Evolutionary conservation across 2,113 vertebrate species (phyloP).

Genomic region (Nothobranchius kuhntae): DNA sequence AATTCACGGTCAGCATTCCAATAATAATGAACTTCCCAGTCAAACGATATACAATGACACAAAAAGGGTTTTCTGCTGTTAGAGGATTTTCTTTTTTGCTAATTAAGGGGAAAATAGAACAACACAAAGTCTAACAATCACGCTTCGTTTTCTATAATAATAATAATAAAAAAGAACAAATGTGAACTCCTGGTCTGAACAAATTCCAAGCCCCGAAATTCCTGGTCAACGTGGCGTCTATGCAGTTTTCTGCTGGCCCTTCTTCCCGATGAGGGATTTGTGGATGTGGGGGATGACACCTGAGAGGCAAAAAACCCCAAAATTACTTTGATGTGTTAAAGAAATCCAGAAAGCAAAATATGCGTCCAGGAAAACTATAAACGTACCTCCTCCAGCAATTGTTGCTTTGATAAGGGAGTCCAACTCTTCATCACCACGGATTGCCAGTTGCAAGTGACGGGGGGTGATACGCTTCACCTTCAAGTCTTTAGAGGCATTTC

Average conservation of each 20-base stretch:
- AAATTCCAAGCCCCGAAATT: conserved; percentile 75
- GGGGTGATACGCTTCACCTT: conserved; percentile 99
- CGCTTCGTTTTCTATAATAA: conserved; percentile 79
- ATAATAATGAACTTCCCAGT: conserved; percentile 72
- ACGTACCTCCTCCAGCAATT: conserved; percentile 94
- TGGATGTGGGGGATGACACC: conserved; percentile 99
- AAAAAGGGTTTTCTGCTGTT: conserved; percentile 78
- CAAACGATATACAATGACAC: conserved; percentile 86
- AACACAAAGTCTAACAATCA: conserved; percentile 80
- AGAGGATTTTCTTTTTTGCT: conserved; percentile 73
- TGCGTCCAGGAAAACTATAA: neutral
- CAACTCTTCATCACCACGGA: conserved; percentile 96
- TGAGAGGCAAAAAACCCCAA: conserved; percentile 51
- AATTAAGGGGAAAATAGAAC: conserved; percentile 74
- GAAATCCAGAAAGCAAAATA: too few species aligned
- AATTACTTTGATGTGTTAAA: too few species aligned
- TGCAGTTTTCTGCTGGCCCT: conserved; percentile 98
- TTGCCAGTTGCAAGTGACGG: conserved; percentile 96
- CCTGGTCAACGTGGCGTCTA: conserved; percentile 74
- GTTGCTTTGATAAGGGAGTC: conserved; percentile 99
- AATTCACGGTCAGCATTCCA: conserved; percentile 77
- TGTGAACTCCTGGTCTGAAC: conserved; percentile 75
- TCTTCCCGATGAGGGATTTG: conserved; percentile 99
- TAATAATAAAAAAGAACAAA: conserved; percentile 76
- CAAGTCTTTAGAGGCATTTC: conserved; percentile 97